These are phyloP conservation scores for Glyphotaelius pellucidus DNA, from an alignment of 2,888 invertebrate species.

Conservation along the genomic window DNA sequence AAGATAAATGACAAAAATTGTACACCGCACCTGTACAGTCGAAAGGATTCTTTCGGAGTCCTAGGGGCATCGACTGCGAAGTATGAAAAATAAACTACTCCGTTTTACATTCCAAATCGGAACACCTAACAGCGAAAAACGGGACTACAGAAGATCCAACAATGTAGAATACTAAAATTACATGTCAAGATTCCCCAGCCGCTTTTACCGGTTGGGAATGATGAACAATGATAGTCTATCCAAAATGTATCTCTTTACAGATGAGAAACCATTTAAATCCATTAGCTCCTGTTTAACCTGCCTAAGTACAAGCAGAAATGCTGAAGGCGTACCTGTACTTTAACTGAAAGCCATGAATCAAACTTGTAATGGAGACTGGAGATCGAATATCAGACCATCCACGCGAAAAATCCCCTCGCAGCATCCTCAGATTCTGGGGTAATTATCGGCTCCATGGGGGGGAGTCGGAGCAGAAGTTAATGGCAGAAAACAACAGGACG, in stretches of 20 bases:
- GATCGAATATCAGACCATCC: conserved; percentile 5
- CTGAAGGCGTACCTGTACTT: neutral
- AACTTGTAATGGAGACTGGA: neutral
- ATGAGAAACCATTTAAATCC: neutral
- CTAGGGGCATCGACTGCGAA: neutral
- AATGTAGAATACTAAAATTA: neutral
- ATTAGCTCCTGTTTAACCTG: neutral
- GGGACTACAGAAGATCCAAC: neutral
- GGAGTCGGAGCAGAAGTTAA: conserved; percentile 9
- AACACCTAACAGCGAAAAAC: neutral
- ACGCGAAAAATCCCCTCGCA: neutral
- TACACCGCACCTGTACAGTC: neutral
- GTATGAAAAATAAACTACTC: neutral
- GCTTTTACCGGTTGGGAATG: neutral
- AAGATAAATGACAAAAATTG: neutral
- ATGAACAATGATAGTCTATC: neutral
- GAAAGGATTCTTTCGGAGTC: neutral
- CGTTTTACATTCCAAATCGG: neutral
- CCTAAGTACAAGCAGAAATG: neutral
- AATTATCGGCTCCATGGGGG: conserved; percentile 27
- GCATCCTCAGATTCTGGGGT: conserved; percentile 27
- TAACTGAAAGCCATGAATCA: neutral
- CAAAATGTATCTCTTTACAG: neutral
- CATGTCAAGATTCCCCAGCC: neutral
- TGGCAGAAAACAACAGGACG: conserved; percentile 21